Percentiles rank a stretch among this genome's conserved stretches.
Conservation (phyloP, 2,113 vertebrate genomes). For the Misgurnus mizolepis region DNA sequence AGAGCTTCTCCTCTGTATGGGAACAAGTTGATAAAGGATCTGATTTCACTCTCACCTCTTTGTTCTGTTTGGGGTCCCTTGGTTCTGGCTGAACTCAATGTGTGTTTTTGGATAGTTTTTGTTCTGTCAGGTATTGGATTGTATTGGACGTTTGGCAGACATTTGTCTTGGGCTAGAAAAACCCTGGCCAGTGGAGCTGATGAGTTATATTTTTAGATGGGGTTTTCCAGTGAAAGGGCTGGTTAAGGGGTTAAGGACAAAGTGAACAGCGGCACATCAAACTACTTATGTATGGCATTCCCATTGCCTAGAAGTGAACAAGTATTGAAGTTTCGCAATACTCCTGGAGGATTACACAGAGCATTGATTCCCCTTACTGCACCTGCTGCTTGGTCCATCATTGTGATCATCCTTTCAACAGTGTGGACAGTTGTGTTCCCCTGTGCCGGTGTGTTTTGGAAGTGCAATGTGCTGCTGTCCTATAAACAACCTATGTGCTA, state of each 20-base stretch:
- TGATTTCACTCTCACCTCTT: constrained; percentile 35
- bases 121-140: neutral
- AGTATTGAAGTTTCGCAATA: neutral
- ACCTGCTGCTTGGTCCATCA: constrained; percentile 23
- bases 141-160: neutral
- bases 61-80: constrained; percentile 33
- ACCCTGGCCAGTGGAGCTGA: neutral
- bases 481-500: too few species aligned
- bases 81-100: constrained; percentile 27
- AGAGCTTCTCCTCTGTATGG: constrained; percentile 33
- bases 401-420: constrained; percentile 2
- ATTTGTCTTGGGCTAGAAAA: neutral
- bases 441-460: neutral
- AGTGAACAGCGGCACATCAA: too few species aligned
- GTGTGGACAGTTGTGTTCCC: neutral
- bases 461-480: neutral
- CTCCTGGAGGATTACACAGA: neutral
- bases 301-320: constrained; percentile 10
- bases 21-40: constrained; percentile 38
- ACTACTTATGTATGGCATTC: neutral
- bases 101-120: constrained; percentile 11
- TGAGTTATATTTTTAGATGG: neutral
- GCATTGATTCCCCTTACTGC: constrained; percentile 12
- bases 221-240: neutral
- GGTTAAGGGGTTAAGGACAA: neutral